Evolutionary conservation across 2,888 invertebrate genomes (phyloP).

Genomic region (Stenotaenia linearis): DNA sequence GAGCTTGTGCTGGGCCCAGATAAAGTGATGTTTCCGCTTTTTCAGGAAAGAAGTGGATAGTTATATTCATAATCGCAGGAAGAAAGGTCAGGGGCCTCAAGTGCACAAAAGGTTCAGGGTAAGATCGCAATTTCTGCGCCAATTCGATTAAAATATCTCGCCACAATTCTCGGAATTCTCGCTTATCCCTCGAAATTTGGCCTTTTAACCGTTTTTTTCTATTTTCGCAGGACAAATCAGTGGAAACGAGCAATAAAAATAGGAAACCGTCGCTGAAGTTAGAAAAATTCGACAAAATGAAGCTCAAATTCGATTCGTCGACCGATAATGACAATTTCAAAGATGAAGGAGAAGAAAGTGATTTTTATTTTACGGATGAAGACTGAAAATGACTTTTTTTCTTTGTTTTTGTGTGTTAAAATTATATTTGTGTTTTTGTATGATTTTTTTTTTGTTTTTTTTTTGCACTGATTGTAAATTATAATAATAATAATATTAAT

Average conservation of each 20-base stretch:
- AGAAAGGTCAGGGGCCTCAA: slow-evolving; percentile 28
- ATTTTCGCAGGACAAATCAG: background rate
- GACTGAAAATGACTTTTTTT: no score
- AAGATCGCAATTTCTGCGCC: background rate
- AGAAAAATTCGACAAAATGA: background rate
- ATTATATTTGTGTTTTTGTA: no score
- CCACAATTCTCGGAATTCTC: background rate
- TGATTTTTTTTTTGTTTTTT: no score
- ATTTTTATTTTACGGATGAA: background rate
- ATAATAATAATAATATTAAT: no score
- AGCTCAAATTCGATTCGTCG: background rate
- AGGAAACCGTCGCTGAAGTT: no score
- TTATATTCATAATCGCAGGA: slow-evolving; percentile 30
- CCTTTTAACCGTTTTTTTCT: background rate
- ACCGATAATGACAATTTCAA: background rate
- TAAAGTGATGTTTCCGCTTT: slow-evolving; percentile 32
- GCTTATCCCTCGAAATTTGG: background rate
- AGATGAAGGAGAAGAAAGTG: background rate
- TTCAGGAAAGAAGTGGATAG: slow-evolving; percentile 33
- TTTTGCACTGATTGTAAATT: no score
- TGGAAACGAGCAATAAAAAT: background rate
- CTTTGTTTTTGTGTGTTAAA: no score
- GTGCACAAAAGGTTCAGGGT: slow-evolving; percentile 17
- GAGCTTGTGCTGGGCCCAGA: background rate
- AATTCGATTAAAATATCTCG: background rate